These are phyloP conservation scores for Hippoglossus hippoglossus DNA, from an alignment of 2,797 vertebrate genomes.

Conservation along the genomic window DNA sequence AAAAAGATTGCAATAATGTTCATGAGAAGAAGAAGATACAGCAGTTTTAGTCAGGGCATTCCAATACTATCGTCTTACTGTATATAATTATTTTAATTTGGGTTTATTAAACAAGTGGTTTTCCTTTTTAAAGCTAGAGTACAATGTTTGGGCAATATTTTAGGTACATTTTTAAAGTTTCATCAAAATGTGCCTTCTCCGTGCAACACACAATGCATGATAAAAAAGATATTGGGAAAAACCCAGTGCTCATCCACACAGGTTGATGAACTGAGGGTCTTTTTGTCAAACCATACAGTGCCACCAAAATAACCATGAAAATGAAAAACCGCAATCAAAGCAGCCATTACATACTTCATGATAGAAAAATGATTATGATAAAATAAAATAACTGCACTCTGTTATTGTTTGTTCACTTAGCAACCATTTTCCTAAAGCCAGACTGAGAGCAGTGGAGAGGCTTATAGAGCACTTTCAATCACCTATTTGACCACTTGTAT, in stretches of 20 bases:
- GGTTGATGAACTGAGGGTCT: not conserved
- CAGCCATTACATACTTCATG: constrained; percentile 1
- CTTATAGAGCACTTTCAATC: constrained; percentile 28
- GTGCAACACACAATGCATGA: not conserved
- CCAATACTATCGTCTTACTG: not conserved
- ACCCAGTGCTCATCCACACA: not conserved
- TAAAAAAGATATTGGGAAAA: not conserved
- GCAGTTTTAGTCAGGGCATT: too few species aligned
- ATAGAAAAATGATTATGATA: not conserved
- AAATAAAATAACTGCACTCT: not conserved
- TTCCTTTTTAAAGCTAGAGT: too few species aligned
- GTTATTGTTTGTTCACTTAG: constrained; percentile 4
- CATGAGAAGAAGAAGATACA: not conserved
- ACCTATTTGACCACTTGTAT: constrained; percentile 8
- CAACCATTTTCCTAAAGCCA: not conserved
- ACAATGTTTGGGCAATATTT: too few species aligned
- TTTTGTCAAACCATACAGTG: too few species aligned
- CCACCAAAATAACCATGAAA: not conserved
- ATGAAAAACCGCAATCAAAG: constrained; percentile 14
- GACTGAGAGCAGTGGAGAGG: constrained; percentile 14
- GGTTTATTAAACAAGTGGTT: too few species aligned
- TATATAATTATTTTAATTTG: too few species aligned
- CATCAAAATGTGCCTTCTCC: not conserved
- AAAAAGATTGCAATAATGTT: not conserved
- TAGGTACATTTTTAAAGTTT: too few species aligned